Percentiles rank a stretch among this genome's conserved stretches.
These are phyloP conservation scores for Trypoxylus dichotomus DNA, from an alignment of 1,140 invertebrate genomes.

Conservation along the genomic window DNA sequence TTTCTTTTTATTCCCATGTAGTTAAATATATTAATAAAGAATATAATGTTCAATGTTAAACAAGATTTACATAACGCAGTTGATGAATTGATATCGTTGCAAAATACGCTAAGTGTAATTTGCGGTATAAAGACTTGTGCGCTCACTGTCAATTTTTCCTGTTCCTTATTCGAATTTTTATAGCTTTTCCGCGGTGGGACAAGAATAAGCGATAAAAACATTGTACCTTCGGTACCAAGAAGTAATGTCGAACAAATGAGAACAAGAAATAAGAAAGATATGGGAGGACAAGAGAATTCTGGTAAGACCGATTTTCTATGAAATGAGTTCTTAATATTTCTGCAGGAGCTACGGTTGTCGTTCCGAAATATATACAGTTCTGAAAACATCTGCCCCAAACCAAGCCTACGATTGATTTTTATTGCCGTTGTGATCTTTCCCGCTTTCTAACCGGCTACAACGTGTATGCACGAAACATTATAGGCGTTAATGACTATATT, in stretches of 20 bases:
- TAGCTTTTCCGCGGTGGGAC: background rate
- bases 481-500: background rate
- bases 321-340: constrained; percentile 14
- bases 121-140: background rate
- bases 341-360: background rate
- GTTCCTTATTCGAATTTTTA: background rate
- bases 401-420: constrained; percentile 44
- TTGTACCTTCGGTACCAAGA: background rate
- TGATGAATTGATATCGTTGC: too few relatives aligned
- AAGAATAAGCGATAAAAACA: background rate
- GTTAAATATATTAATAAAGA: too few relatives aligned
- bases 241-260: background rate
- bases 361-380: constrained; percentile 33
- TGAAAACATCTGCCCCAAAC: constrained; percentile 35
- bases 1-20: too few relatives aligned
- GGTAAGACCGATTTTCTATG: background rate
- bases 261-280: background rate
- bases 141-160: background rate
- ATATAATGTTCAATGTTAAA: too few relatives aligned
- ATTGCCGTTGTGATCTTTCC: constrained; percentile 36
- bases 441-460: constrained; percentile 5
- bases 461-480: background rate
- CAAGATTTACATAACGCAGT: too few relatives aligned
- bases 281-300: background rate
- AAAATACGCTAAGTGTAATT: background rate